Evolutionary conservation across 2,113 vertebrate species (phyloP).

Genomic region (Antechinus stuartii): DNA sequence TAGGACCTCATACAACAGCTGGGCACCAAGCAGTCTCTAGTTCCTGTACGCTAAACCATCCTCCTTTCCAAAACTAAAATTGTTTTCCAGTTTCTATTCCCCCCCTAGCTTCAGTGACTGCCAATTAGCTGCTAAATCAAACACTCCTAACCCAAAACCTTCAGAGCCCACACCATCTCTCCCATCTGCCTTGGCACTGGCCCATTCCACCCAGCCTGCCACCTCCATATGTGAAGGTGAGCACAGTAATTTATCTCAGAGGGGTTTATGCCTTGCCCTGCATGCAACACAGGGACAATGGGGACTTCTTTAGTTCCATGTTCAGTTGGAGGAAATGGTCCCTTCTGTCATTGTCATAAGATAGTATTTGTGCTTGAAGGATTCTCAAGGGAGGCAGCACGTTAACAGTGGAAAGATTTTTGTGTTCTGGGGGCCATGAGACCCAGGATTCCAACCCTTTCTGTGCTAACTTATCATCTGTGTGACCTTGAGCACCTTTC

Average conservation of each 20-base stretch:
- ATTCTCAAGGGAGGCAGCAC: not conserved
- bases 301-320: not conserved
- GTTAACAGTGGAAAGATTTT: not conserved
- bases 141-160: not conserved
- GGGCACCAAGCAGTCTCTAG: not conserved
- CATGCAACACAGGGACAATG: not conserved
- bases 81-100: not conserved
- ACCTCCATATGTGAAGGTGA: not conserved
- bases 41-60: not conserved
- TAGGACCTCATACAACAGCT: not conserved
- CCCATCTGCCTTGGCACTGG: not conserved
- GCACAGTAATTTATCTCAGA: not conserved
- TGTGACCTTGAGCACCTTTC: not conserved
- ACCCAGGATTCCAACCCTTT: not conserved
- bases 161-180: not conserved
- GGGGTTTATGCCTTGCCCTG: not conserved
- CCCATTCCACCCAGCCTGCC: not conserved
- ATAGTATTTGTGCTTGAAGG: not conserved
- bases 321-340: not conserved
- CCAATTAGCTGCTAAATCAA: not conserved
- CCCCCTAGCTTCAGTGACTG: not conserved
- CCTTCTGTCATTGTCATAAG: not conserved
- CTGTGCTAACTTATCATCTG: not conserved
- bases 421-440: not conserved
- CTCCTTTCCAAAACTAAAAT: not conserved